A percentile compares a stretch with the other conserved stretches of the same genome.
Evolutionary conservation across 2,797 vertebrate genomes (phyloP).

Genomic region (Pipistrellus kuhlii): DNA sequence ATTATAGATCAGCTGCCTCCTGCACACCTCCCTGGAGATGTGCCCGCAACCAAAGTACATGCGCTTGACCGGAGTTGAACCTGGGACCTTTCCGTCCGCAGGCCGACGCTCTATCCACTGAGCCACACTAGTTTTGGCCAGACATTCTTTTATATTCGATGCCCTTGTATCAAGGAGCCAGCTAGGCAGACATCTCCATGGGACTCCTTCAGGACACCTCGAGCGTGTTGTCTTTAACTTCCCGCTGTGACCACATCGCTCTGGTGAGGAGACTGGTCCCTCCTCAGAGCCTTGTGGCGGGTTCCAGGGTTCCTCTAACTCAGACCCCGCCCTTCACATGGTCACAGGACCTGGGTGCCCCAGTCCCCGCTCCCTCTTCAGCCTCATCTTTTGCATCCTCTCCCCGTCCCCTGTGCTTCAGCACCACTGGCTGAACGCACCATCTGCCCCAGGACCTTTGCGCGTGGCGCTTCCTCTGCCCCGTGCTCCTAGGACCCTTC

Average conservation of each 20-base stretch:
- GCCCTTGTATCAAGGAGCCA: rapidly evolving
- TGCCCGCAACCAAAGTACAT: no score
- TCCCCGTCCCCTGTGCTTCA: not conserved
- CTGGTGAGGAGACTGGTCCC: not conserved
- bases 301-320: not conserved
- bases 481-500: not conserved
- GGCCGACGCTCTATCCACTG: no score
- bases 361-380: no score
- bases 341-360: not conserved
- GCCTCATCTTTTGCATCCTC: not conserved
- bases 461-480: rapidly evolving
- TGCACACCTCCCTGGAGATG: no score
- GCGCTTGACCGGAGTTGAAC: no score
- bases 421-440: not conserved
- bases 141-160: rapidly evolving
- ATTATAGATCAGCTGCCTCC: no score
- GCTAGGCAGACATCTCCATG: not conserved
- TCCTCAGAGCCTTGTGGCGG: not conserved
- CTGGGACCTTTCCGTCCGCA: no score
- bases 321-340: not conserved
- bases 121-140: not conserved
- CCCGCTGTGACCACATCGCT: no score
- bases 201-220: rapidly evolving
- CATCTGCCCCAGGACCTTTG: not conserved
- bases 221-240: rapidly evolving